A percentile compares a stretch with the other conserved stretches of the same genome.
phyloP scores from a whole-genome alignment of 2,113 vertebrate species.

The Brachirus orientalis region DNA sequence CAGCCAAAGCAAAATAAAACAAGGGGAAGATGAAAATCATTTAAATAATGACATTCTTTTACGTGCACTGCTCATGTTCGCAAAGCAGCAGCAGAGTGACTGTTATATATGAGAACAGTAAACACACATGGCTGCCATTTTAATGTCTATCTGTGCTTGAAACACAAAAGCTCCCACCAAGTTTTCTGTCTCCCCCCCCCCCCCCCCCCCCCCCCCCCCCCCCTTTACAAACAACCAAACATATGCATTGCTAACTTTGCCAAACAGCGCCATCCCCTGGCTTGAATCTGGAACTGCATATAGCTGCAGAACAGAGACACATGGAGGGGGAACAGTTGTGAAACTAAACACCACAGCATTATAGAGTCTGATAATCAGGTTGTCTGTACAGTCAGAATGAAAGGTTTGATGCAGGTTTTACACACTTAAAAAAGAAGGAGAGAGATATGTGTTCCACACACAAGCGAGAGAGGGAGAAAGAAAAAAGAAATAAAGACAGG shows the following conservation, averaged over 20 bases:
- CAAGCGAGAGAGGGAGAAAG: background rate
- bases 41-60: too few species aligned
- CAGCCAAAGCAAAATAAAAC: background rate
- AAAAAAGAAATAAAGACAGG: background rate
- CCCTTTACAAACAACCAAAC: constrained; percentile 29
- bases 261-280: constrained; percentile 60
- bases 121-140: constrained; percentile 66
- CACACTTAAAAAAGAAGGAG: background rate
- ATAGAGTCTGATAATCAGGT: background rate
- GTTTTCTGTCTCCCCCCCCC: constrained; percentile 36
- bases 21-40: background rate
- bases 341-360: background rate
- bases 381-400: too few species aligned
- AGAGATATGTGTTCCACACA: background rate
- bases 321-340: background rate
- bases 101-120: background rate
- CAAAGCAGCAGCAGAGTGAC: background rate
- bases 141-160: constrained; percentile 44
- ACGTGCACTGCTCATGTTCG: background rate
- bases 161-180: constrained; percentile 52
- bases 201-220: background rate
- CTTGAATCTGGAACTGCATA: constrained; percentile 3
- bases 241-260: constrained; percentile 21
- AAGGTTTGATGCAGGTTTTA: too few species aligned
- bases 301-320: background rate